Evolutionary conservation across 2,888 invertebrate genomes (phyloP).

Genomic region (Parthenolecanium corni): DNA sequence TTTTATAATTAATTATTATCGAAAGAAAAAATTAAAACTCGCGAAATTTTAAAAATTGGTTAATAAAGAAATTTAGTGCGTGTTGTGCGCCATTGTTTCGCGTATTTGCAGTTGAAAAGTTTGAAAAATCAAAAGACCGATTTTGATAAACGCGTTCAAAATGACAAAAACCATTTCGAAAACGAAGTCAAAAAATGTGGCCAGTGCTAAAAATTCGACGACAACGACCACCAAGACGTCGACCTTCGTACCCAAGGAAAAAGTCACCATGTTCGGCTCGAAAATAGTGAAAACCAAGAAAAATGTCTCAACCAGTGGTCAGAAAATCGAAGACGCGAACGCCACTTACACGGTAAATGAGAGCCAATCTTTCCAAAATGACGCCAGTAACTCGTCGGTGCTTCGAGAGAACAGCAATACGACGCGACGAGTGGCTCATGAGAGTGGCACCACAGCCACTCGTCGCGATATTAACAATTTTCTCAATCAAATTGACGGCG

Average conservation of each 20-base stretch:
- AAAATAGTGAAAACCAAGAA: constrained; percentile 24
- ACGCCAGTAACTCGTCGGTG: neutral
- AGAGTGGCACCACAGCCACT: neutral
- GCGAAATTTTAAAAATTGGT: neutral
- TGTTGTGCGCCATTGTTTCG: neutral
- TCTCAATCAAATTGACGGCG: constrained; percentile 21
- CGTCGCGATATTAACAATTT: constrained; percentile 19
- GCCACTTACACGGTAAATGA: neutral
- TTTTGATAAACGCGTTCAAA: neutral
- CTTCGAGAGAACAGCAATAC: neutral
- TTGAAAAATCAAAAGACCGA: no score
- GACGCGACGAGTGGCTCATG: neutral
- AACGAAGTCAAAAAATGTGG: neutral
- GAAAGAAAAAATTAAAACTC: neutral
- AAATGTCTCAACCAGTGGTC: neutral
- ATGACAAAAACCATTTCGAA: neutral
- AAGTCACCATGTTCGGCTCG: constrained; percentile 25
- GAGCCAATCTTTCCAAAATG: neutral
- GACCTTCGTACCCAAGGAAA: constrained; percentile 19
- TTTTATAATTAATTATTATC: constrained; percentile 2
- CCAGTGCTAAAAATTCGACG: neutral
- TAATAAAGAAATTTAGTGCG: neutral
- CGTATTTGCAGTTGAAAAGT: no score
- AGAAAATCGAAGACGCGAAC: constrained; percentile 2
- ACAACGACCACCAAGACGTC: constrained; percentile 1